These are phyloP conservation scores for Ditula angustiorana DNA, from an alignment of 2,888 invertebrate genomes.

Conservation along the genomic window DNA sequence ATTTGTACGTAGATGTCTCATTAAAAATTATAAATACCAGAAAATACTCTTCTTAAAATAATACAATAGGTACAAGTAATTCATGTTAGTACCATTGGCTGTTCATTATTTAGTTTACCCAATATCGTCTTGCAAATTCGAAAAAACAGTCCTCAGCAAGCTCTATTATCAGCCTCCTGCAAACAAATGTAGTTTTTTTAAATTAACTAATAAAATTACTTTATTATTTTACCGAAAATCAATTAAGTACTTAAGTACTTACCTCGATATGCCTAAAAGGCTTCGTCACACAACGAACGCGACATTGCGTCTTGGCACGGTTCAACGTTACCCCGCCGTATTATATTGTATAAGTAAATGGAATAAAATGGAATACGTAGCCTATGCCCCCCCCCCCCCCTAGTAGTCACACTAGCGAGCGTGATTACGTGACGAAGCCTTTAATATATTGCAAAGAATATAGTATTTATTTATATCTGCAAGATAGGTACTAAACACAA, in stretches of 20 bases:
- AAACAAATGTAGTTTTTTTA: not conserved
- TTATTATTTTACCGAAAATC: not conserved
- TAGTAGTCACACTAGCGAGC: too few relatives aligned
- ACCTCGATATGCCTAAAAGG: not conserved
- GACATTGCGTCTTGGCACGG: too few relatives aligned
- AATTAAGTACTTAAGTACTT: not conserved
- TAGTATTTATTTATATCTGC: too few relatives aligned
- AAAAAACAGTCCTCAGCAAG: not conserved
- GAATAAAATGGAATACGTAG: too few relatives aligned
- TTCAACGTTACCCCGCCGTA: too few relatives aligned
- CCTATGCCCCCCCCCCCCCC: too few relatives aligned
- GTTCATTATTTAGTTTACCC: not conserved
- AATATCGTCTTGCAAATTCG: not conserved
- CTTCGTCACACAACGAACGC: too few relatives aligned
- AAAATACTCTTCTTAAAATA: slow-evolving; percentile 29
- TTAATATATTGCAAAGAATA: too few relatives aligned
- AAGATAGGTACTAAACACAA: too few relatives aligned
- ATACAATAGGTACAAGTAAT: not conserved
- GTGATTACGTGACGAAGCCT: too few relatives aligned
- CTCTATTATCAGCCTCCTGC: not conserved
- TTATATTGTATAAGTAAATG: too few relatives aligned
- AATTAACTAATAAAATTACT: not conserved
- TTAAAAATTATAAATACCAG: slow-evolving; percentile 12
- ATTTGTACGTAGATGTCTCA: slow-evolving; percentile 43
- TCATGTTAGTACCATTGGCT: not conserved